Evolutionary conservation across 2,113 vertebrate species (phyloP), one percentile per base, ranked within the genome.

Genomic region (Danionella cerebrum): DNA sequence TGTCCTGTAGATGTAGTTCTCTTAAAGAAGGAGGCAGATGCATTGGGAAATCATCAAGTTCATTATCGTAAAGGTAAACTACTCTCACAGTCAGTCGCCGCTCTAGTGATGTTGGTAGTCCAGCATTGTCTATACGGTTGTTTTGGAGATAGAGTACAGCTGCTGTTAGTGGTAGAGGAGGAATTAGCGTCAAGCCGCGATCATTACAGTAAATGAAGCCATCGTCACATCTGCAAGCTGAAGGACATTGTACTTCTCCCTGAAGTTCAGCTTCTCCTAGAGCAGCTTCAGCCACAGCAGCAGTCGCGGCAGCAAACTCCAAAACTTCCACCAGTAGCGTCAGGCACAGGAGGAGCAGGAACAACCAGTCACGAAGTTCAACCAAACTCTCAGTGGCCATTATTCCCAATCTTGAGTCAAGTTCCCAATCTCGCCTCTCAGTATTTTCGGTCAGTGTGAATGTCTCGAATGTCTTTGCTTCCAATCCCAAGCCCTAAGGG

Each of bases 141-240:
- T 96, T 98, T 78, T 98, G 95, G 4, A 98, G 85, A 88, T 96
- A 98, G 2, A 98, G 91, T 29, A 95, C 94, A 54, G 94, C 93
- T 48, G 94, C 95, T 3, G 80, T 84, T 0, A 90, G 72, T 0
- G 96, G 96, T 50, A 98, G 85, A 0, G 91, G 78, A 0, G 94
- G 94, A 19, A 97, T 87, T 59, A 93, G 77, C 10, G 92, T 91
- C 11, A 98, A 78, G 0, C 91, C 93, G 13, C 95, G 91, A 86
- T 97, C 95, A 0, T 96, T 96, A 89, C 95, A 97, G 82, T 97
- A 98, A 75, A 97, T 89, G 69, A 94, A 96, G 24, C 92, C 90
- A 0, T 91, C 88, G 62, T 97, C 86, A 1, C 95, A 98, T 75
- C 95, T 93, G 78, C 94, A 97, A 1, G 93, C 91, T 0, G 88